Conservation (phyloP, 2,888 invertebrate genomes). For the Aphrophora alni region DNA sequence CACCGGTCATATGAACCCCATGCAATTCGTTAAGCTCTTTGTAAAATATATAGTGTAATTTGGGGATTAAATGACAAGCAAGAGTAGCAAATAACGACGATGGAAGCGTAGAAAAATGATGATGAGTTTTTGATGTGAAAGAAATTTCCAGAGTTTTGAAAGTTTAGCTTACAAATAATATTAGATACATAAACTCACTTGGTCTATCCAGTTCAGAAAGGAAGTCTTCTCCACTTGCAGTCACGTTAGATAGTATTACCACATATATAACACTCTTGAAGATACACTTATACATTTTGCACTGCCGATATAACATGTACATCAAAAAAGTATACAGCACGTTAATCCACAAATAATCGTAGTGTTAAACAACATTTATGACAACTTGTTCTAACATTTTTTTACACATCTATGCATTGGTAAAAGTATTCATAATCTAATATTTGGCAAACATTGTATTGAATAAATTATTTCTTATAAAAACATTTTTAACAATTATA, state of each 20-base stretch:
- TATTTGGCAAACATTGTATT: too few species aligned
- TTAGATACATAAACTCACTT: constrained; percentile 24
- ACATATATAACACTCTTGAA: not conserved
- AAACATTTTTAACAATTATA: not conserved
- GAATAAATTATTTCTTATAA: not conserved
- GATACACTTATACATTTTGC: not conserved
- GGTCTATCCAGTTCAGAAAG: constrained; percentile 41
- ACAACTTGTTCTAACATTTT: too few species aligned
- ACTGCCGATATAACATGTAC: too few species aligned
- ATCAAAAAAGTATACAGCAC: too few species aligned
- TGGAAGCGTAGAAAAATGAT: not conserved
- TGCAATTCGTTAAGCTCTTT: not conserved
- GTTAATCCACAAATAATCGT: too few species aligned
- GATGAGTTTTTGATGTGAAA: not conserved
- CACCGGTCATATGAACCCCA: not conserved
- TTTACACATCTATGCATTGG: too few species aligned
- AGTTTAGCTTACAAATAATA: too few species aligned
- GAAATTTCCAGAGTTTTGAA: not conserved
- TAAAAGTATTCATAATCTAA: too few species aligned
- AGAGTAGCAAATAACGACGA: not conserved
- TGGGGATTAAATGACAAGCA: not conserved
- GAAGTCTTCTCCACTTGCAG: constrained; percentile 30
- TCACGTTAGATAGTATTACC: not conserved
- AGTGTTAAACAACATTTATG: too few species aligned
- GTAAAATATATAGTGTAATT: not conserved